A percentile compares a stretch with the other conserved stretches of the same genome.
Conservation (phyloP, 1,140 invertebrate genomes). For the Drosophila pandora region DNA sequence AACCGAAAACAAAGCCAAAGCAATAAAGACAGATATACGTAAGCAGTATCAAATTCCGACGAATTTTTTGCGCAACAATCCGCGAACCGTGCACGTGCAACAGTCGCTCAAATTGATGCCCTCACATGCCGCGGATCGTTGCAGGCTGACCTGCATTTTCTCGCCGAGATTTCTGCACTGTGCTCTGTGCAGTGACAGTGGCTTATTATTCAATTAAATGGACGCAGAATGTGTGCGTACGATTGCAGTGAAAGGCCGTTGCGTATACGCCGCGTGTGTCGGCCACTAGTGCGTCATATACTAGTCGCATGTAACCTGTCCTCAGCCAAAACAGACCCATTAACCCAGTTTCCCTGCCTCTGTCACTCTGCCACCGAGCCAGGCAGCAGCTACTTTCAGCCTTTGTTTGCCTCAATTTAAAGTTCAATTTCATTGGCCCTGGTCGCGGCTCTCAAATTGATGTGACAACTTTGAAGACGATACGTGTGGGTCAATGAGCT, state of each 20-base stretch:
- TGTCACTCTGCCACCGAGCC: constrained; percentile 16
- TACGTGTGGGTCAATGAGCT: constrained; percentile 80
- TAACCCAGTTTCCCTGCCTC: constrained; percentile 68
- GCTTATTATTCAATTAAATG: constrained; percentile 80
- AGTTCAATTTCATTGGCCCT: constrained; percentile 82
- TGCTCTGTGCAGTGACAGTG: not conserved
- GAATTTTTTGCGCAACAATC: constrained; percentile 65
- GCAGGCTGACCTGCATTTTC: constrained; percentile 68
- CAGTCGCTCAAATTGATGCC: constrained; percentile 17
- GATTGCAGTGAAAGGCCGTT: constrained; percentile 72
- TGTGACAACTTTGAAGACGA: constrained; percentile 65
- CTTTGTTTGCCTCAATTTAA: constrained; percentile 81
- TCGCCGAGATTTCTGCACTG: constrained; percentile 62
- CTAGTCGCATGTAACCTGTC: constrained; percentile 56
- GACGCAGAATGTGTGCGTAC: constrained; percentile 17
- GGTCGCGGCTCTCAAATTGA: constrained; percentile 69
- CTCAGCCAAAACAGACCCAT: constrained; percentile 75
- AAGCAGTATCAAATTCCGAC: constrained; percentile 51
- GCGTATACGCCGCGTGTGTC: constrained; percentile 68
- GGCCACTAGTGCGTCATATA: constrained; percentile 5
- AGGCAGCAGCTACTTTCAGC: constrained; percentile 14
- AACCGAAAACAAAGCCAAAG: constrained; percentile 29
- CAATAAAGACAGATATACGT: constrained; percentile 2
- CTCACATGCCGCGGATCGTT: constrained; percentile 46
- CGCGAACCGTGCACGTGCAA: constrained; percentile 57